Evolutionary conservation across 2,888 invertebrate species (phyloP).

Genomic region (Eilema griseolum): DNA sequence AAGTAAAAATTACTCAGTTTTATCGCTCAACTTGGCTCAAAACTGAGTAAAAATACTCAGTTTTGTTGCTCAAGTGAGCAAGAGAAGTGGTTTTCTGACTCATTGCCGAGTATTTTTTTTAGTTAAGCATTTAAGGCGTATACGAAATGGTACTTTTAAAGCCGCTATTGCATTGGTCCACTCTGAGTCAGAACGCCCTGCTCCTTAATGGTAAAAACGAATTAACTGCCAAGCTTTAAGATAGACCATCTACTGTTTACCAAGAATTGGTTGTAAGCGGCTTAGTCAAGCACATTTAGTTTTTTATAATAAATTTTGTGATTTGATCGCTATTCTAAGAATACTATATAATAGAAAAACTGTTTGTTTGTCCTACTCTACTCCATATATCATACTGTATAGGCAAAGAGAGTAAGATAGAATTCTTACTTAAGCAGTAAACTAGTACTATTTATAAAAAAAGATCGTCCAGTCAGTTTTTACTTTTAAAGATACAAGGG

Average conservation of each 20-base stretch:
- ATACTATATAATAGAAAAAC: background rate
- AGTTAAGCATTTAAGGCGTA: conserved; percentile 15
- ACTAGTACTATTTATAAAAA: background rate
- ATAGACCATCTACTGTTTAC: conserved; percentile 14
- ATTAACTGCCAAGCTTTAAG: conserved; percentile 21
- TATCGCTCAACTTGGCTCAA: background rate
- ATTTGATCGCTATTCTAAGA: conserved; percentile 36
- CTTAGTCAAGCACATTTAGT: conserved; percentile 28
- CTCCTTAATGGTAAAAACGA: conserved; percentile 7
- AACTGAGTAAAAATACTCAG: conserved; percentile 16
- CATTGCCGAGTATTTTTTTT: conserved; percentile 15
- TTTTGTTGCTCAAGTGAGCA: conserved; percentile 9
- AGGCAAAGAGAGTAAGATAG: background rate
- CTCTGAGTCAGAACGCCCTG: conserved; percentile 1
- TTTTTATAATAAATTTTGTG: conserved; percentile 31
- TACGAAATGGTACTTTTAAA: conserved; percentile 17
- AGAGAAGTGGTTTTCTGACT: conserved; percentile 13
- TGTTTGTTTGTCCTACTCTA: background rate
- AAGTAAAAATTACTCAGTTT: conserved; percentile 22
- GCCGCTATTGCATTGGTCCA: conserved; percentile 1
- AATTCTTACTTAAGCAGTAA: background rate
- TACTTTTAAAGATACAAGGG: background rate
- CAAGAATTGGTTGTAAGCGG: conserved; percentile 33
- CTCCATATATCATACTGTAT: background rate
- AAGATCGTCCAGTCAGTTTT: background rate